Evolutionary conservation across 2,888 invertebrate genomes (phyloP), one percentile per base, ranked within the genome.

Genomic region (Pollenia angustigena): DNA sequence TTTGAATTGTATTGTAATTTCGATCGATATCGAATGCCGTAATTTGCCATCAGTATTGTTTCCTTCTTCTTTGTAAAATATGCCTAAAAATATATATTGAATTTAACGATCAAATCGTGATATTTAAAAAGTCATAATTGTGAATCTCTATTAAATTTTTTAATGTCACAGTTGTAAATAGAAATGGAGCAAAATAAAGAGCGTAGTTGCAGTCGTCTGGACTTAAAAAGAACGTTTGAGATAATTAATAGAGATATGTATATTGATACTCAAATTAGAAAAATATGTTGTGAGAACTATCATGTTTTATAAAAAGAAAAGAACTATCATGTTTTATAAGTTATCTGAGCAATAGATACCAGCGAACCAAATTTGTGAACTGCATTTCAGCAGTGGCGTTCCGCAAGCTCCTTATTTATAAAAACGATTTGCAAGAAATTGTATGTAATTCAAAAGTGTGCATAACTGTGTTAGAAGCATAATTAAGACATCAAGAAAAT

Each of bases 161-260:
- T 62, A 4, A 14, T 62, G 4, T 44, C 44, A 44, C 16, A 62
- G n/a, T 44, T 44, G 44, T 44, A 62, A 44, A 18, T 58, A 12
- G 32, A 58, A 32, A 32, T 58, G 18, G 40, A 44, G 42, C 18
- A 18, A 50, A 68, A 68, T n/a, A 50, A 50, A 32, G 0, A 50
- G 50, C 9, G 68, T 68, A n/a, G 50, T 50, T 11, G 50, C 68
- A n/a, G 50, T 50, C 11, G 32, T 68, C n/a, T 68, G 10, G 50
- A 50, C 40, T 50, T 68, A 23, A 68, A 50, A 50, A 68, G 50
- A 40, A 48, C 68, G 0, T 68, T 68, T 50, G 68, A 50, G 7
- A n/a, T 50, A 9, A 11, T 68, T 32, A 32, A 40, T 11, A 40
- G 68, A 40, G n/a, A n/a, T n/a, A n/a, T n/a, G 50, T 18, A 50